A percentile compares a stretch with the other conserved stretches of the same genome.
Conservation (phyloP, 2,888 invertebrate species). For the Mimas tiliae region DNA sequence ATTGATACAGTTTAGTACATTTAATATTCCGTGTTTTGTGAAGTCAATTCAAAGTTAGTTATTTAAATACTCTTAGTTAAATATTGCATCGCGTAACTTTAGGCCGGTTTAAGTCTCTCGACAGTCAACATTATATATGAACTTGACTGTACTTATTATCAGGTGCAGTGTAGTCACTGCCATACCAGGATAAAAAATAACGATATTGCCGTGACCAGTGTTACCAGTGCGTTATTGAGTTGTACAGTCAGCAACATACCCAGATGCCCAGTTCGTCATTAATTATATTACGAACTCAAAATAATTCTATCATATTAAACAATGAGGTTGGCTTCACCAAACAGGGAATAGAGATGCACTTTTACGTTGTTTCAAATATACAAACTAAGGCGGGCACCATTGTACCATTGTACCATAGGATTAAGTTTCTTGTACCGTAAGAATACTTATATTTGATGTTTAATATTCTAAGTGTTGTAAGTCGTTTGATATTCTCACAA, state of each 20-base stretch:
- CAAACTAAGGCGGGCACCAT: neutral
- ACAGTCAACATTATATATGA: too few species aligned
- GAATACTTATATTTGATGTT: constrained; percentile 32
- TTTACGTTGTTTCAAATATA: neutral
- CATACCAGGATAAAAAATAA: too few species aligned
- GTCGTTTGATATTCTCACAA: constrained; percentile 44
- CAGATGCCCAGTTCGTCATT: too few species aligned
- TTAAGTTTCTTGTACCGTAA: constrained; percentile 23
- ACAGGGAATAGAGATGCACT: neutral
- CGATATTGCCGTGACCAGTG: neutral
- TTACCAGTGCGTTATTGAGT: too few species aligned
- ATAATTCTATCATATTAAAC: neutral
- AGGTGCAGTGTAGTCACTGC: too few species aligned
- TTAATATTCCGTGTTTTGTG: neutral
- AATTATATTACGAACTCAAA: neutral
- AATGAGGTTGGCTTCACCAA: neutral
- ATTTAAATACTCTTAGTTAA: neutral
- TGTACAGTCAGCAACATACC: too few species aligned
- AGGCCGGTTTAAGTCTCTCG: too few species aligned
- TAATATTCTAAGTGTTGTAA: constrained; percentile 19
- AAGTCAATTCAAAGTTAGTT: neutral
- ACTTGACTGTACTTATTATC: too few species aligned
- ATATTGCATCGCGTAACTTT: neutral
- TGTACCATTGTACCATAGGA: constrained; percentile 14
- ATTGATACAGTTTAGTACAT: neutral